Evolutionary conservation across 2,797 vertebrate genomes (phyloP).

Genomic region (Hippopotamyrus pictus): DNA sequence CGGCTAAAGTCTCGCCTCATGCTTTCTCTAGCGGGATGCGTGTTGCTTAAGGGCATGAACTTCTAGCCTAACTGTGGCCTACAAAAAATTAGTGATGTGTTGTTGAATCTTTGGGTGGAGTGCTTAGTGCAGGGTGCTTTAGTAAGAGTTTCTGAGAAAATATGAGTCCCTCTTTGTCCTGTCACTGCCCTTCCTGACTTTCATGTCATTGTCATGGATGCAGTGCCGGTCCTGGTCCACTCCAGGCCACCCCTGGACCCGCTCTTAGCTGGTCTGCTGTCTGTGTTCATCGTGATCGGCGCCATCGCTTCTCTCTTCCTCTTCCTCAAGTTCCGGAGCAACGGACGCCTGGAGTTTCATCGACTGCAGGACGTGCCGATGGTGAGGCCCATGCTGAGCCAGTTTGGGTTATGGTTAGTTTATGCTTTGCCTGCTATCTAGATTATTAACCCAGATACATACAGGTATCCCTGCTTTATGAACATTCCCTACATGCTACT

Average conservation of each 20-base stretch:
- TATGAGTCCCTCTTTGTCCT: not conserved
- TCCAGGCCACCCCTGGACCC: slow-evolving; percentile 61
- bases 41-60: not conserved
- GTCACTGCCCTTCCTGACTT: not conserved
- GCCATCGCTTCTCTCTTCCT: slow-evolving; percentile 71
- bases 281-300: slow-evolving; percentile 71
- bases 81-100: not conserved
- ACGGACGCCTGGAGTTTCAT: slow-evolving; percentile 70
- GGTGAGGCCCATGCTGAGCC: slow-evolving; percentile 60
- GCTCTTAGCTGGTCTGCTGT: slow-evolving; percentile 73
- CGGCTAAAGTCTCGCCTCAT: not conserved
- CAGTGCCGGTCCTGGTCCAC: not conserved
- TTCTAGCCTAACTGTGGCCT: not conserved
- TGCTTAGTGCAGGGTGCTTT: not conserved
- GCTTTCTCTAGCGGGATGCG: not conserved
- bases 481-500: not conserved
- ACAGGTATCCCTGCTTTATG: not conserved
- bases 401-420: slow-evolving; percentile 9
- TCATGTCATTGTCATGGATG: not conserved
- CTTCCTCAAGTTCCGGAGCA: slow-evolving; percentile 74
- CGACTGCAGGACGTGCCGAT: slow-evolving; percentile 84
- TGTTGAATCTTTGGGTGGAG: not conserved
- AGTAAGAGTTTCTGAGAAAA: not conserved
- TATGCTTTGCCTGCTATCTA: not conserved
- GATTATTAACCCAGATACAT: not conserved